Evolutionary conservation across 2,113 vertebrate species (phyloP).

Genomic region (Tachysurus fulvidraco): DNA sequence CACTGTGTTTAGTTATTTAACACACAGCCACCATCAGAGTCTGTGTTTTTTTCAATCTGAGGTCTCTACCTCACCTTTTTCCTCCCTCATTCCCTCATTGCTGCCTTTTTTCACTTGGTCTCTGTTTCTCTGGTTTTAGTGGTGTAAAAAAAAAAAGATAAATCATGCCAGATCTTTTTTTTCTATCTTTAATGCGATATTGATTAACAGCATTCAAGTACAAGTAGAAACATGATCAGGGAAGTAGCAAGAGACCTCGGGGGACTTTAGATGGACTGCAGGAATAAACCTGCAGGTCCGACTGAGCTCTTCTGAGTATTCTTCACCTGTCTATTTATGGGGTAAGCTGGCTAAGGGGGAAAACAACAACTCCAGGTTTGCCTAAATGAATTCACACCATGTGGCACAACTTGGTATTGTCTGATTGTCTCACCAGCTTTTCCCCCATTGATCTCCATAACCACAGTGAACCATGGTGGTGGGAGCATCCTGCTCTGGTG

Average conservation of each 20-base stretch:
- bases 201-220: not conserved
- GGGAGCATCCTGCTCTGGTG: not conserved
- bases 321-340: not conserved
- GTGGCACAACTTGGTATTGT: not conserved
- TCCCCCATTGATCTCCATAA: not conserved
- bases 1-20: constrained; percentile 7
- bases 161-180: not conserved
- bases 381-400: not conserved
- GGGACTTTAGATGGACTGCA: not conserved
- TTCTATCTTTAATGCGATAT: not conserved
- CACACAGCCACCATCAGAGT: not conserved
- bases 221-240: not conserved
- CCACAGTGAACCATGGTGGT: not conserved
- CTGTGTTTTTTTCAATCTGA: not conserved
- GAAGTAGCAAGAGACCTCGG: not conserved
- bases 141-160: not conserved
- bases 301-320: not conserved
- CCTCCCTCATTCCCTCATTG: not conserved
- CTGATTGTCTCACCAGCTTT: not conserved
- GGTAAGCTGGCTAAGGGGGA: not conserved
- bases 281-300: not conserved
- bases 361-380: not conserved
- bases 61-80: not conserved
- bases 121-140: not conserved
- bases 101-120: not conserved